Percentiles rank a stretch among this genome's conserved stretches.
These are phyloP conservation scores for Acestrorhynchus altus DNA, from an alignment of 2,797 vertebrate genomes.

Conservation along the genomic window DNA sequence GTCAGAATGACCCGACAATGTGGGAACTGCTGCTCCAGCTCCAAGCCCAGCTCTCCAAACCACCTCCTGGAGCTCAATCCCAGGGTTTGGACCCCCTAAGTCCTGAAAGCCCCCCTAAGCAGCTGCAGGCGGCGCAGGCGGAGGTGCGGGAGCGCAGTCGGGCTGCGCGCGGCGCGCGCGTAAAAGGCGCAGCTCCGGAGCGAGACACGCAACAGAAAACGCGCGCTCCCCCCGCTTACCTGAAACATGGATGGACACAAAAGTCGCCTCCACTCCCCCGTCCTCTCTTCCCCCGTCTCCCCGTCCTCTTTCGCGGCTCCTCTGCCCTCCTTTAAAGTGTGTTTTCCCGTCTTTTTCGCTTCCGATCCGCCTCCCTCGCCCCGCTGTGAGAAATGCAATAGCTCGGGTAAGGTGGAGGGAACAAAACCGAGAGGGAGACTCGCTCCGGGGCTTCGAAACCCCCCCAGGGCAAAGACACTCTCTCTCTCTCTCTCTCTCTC, in stretches of 20 bases:
- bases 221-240: constrained; percentile 84
- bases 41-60: too few relatives aligned
- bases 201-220: constrained; percentile 82
- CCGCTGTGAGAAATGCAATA: constrained; percentile 98
- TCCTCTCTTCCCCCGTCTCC: not conserved
- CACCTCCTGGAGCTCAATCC: too few relatives aligned
- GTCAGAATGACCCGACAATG: constrained; percentile 57
- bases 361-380: constrained; percentile 92
- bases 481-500: constrained; percentile 75
- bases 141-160: constrained; percentile 79
- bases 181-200: constrained; percentile 84
- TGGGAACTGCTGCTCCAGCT: too few relatives aligned
- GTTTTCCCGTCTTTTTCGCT: constrained; percentile 73
- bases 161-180: constrained; percentile 90
- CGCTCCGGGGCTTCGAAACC: constrained; percentile 98
- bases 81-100: too few relatives aligned
- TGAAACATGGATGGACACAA: constrained; percentile 87
- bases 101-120: not conserved
- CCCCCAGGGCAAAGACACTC: constrained; percentile 90
- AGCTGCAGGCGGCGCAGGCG: constrained; percentile 70
- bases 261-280: constrained; percentile 66
- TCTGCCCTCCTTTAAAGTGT: constrained; percentile 47
- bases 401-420: constrained; percentile 99
- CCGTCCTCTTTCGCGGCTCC: constrained; percentile 32
- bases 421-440: constrained; percentile 97